Evolutionary conservation across 2,797 vertebrate genomes (phyloP).

Genomic region (Sphaeramia orbicularis): DNA sequence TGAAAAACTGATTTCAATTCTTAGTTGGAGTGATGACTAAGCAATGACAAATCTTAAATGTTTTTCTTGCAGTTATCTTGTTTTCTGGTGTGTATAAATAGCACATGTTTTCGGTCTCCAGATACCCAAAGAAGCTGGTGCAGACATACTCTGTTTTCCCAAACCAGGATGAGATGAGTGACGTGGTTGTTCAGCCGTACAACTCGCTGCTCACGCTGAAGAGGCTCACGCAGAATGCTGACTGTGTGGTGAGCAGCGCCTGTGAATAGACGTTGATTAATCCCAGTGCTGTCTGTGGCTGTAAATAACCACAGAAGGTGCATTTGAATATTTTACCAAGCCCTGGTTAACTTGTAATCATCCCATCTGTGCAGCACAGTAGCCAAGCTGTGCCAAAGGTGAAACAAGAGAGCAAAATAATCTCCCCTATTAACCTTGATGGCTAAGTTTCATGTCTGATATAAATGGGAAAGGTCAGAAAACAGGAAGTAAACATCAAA

Average conservation of each 20-base stretch:
- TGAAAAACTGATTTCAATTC: neutral
- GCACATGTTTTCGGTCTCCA: conserved; percentile 55
- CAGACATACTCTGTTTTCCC: conserved; percentile 98
- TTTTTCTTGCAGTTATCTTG: neutral
- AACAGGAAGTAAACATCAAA: conserved; percentile 1
- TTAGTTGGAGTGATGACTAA: neutral
- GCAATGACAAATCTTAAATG: neutral
- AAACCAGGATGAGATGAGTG: conserved; percentile 99
- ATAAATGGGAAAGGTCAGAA: conserved; percentile 10
- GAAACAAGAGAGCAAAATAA: conserved; percentile 17
- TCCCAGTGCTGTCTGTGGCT: conserved; percentile 2
- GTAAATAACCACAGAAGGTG: conserved; percentile 3
- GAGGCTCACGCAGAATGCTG: conserved; percentile 96
- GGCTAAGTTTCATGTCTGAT: conserved; percentile 21
- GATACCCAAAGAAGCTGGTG: conserved; percentile 97
- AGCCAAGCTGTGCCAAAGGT: conserved; percentile 19
- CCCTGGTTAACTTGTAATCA: neutral
- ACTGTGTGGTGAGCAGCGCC: conserved; percentile 91
- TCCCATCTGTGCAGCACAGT: neutral
- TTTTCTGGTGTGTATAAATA: neutral
- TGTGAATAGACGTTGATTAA: conserved; percentile 23
- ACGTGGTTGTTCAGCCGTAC: conserved; percentile 97
- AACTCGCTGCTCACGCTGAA: conserved; percentile 97
- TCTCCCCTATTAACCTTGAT: neutral
- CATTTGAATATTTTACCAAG: conserved; percentile 3